Evolutionary conservation across 2,797 vertebrate genomes (phyloP).

Genomic region (Poecilia gillii): DNA sequence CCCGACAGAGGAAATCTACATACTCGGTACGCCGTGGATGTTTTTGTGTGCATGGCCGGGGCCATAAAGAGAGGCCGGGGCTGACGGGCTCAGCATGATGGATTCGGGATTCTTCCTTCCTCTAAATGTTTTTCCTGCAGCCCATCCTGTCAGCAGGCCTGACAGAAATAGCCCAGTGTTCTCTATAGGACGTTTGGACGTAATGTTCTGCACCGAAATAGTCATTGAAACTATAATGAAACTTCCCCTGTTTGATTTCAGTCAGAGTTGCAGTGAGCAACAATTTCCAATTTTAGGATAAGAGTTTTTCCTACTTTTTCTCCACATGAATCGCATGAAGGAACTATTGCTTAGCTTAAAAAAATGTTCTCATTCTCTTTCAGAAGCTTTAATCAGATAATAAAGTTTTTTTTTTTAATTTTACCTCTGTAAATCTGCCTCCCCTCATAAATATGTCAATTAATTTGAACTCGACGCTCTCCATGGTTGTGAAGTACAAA

Average conservation of each 20-base stretch:
- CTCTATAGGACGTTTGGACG: constrained; percentile 14
- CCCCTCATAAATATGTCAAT: not conserved
- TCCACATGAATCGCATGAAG: not conserved
- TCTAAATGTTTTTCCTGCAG: constrained; percentile 75
- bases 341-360: not conserved
- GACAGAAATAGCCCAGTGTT: constrained; percentile 67
- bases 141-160: constrained; percentile 73
- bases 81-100: constrained; percentile 54
- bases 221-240: constrained; percentile 14
- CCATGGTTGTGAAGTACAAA: not conserved
- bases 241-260: not conserved
- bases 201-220: constrained; percentile 22
- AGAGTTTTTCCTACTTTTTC: not conserved
- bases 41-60: constrained; percentile 32
- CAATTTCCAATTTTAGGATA: not conserved
- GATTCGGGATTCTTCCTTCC: constrained; percentile 78
- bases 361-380: not conserved
- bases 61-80: constrained; percentile 62
- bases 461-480: not conserved
- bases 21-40: constrained; percentile 34
- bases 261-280: not conserved
- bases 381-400: not conserved
- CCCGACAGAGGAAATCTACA: constrained; percentile 40
- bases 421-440: not conserved
- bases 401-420: too few species aligned